phyloP scores from a whole-genome alignment of 2,797 vertebrate genomes.

The Sebastes umbrosus region DNA sequence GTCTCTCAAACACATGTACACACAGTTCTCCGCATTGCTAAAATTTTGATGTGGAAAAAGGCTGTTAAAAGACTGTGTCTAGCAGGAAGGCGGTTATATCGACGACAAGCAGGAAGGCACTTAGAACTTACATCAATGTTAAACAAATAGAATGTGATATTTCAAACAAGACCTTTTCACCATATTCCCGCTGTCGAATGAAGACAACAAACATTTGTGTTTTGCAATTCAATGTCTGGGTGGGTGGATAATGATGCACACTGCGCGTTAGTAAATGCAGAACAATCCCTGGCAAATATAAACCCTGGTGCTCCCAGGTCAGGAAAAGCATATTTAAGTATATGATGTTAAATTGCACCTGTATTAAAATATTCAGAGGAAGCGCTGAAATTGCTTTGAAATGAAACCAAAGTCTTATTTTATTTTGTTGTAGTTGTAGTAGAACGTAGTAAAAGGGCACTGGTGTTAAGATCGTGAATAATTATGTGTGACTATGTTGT shows the following conservation, averaged over 20 bases:
- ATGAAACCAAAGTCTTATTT: neutral
- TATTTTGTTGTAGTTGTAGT: neutral
- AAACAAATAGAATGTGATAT: constrained; percentile 44
- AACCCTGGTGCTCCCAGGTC: constrained; percentile 23
- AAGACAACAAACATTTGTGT: constrained; percentile 36
- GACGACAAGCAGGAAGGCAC: constrained; percentile 21
- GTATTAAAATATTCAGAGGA: constrained; percentile 21
- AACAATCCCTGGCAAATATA: constrained; percentile 27
- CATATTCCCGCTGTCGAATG: constrained; percentile 7
- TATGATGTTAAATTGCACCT: constrained; percentile 25
- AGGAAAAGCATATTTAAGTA: constrained; percentile 25
- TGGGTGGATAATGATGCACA: constrained; percentile 54
- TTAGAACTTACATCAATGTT: constrained; percentile 27
- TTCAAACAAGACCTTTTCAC: constrained; percentile 44
- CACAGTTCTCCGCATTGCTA: constrained; percentile 31
- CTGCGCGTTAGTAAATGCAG: constrained; percentile 19
- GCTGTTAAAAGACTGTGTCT: constrained; percentile 42
- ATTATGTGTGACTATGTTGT: neutral
- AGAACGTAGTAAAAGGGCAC: neutral
- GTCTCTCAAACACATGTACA: constrained; percentile 23
- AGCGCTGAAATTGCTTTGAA: neutral
- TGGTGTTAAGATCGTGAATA: neutral
- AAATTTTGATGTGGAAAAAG: constrained; percentile 63
- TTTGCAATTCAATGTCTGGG: constrained; percentile 35
- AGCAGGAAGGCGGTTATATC: constrained; percentile 26